phyloP scores from a whole-genome alignment of 2,888 invertebrate species.

The Euplexia lucipara region DNA sequence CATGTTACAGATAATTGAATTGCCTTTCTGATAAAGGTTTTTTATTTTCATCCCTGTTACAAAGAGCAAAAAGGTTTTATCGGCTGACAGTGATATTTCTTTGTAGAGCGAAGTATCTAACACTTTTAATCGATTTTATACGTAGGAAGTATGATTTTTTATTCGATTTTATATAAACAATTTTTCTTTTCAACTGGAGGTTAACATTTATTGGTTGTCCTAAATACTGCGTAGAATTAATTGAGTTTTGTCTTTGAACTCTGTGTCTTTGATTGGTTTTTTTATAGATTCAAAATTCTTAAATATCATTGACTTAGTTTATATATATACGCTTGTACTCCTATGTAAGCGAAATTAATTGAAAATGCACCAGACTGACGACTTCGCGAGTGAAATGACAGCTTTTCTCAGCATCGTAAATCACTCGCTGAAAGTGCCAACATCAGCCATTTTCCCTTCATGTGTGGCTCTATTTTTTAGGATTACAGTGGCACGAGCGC shows the following conservation, averaged over 20 bases:
- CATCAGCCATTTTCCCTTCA: slow-evolving; percentile 30
- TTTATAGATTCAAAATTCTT: no score
- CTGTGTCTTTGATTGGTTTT: not conserved
- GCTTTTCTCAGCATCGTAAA: slow-evolving; percentile 19
- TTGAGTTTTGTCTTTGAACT: slow-evolving; percentile 1
- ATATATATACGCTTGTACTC: no score
- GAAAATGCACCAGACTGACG: not conserved
- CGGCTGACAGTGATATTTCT: slow-evolving; percentile 37
- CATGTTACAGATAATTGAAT: slow-evolving; percentile 76
- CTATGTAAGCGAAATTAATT: not conserved
- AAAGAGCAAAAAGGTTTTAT: slow-evolving; percentile 44
- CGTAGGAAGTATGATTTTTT: not conserved
- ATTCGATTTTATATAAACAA: slow-evolving; percentile 7
- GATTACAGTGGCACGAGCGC: slow-evolving; percentile 62
- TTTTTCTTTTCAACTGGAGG: slow-evolving; percentile 10
- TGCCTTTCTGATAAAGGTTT: slow-evolving; percentile 60
- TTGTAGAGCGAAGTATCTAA: slow-evolving; percentile 29
- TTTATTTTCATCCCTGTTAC: slow-evolving; percentile 47
- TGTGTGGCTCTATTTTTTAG: slow-evolving; percentile 39
- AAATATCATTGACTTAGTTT: no score
- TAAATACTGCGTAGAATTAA: slow-evolving; percentile 11
- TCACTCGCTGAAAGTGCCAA: slow-evolving; percentile 22
- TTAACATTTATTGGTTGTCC: slow-evolving; percentile 12
- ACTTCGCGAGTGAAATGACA: slow-evolving; percentile 15
- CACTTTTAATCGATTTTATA: slow-evolving; percentile 22